These are phyloP conservation scores for Cyrtonyx montezumae DNA, from an alignment of 2,113 vertebrate species.

Conservation along the genomic window DNA sequence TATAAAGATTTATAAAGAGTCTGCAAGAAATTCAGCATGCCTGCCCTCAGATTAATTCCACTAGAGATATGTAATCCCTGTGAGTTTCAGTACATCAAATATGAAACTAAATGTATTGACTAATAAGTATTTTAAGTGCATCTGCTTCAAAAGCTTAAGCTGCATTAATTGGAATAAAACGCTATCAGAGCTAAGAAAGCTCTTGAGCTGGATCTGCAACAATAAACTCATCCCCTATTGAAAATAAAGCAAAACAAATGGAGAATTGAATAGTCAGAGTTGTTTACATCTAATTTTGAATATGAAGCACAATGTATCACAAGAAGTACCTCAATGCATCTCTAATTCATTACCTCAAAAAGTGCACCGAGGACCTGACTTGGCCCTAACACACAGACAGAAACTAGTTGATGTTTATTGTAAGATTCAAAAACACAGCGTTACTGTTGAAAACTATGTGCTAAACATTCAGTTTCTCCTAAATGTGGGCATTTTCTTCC, in stretches of 20 bases:
- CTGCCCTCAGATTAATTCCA: not conserved
- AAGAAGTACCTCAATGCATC: not conserved
- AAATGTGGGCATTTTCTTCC: not conserved
- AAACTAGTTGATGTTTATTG: not conserved
- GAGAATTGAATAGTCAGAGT: not conserved
- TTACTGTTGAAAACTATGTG: not conserved
- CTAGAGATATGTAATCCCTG: not conserved
- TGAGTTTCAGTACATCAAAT: not conserved
- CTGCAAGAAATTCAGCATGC: not conserved
- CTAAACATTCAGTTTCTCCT: not conserved
- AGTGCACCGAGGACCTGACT: not conserved
- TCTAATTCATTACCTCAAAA: not conserved
- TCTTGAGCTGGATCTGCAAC: not conserved
- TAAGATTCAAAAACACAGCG: not conserved
- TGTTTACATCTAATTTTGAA: not conserved
- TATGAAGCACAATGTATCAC: not conserved
- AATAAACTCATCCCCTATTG: not conserved
- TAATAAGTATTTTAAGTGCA: not conserved
- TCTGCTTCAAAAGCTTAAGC: conserved; percentile 26
- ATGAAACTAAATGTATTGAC: not conserved
- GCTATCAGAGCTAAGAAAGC: not conserved
- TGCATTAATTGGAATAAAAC: conserved; percentile 35
- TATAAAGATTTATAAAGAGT: not conserved
- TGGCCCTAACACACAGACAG: not conserved
- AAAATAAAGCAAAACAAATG: not conserved